phyloP scores from a whole-genome alignment of 2,113 vertebrate species.

The Tiliqua scincoides region DNA sequence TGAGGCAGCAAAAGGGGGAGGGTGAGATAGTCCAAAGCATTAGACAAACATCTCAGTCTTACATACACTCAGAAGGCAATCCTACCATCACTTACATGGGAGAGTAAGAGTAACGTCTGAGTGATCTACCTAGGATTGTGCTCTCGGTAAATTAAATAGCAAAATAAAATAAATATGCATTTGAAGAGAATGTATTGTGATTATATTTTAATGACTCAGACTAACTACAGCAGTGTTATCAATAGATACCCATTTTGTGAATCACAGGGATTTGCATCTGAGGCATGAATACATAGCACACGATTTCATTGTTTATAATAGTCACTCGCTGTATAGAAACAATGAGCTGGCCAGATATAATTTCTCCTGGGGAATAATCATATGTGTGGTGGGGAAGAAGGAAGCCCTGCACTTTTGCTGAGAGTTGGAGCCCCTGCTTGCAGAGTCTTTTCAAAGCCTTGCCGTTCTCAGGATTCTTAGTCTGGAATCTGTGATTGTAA shows the following conservation, averaged over 20 bases:
- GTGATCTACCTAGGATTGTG: background rate
- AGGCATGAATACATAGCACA: too few relatives aligned
- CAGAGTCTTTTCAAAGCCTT: background rate
- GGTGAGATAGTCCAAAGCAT: background rate
- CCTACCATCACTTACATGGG: too few relatives aligned
- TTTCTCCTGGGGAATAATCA: background rate
- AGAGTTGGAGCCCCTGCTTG: background rate
- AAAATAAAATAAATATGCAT: too few relatives aligned
- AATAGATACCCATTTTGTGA: background rate
- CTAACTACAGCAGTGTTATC: background rate
- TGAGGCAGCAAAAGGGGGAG: background rate
- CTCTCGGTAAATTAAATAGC: too few relatives aligned
- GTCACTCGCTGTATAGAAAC: background rate
- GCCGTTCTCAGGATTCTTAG: background rate
- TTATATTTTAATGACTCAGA: background rate
- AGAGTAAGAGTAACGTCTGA: too few relatives aligned
- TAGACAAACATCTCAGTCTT: too few relatives aligned
- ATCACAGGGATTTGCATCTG: background rate
- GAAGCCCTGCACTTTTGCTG: background rate
- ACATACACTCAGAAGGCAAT: background rate
- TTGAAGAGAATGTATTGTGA: background rate
- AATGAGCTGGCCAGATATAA: background rate
- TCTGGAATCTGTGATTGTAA: background rate
- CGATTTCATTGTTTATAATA: background rate
- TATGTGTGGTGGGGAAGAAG: background rate